Conservation (phyloP, 2,113 vertebrate genomes). For the Ictidomys tridecemlineatus region DNA sequence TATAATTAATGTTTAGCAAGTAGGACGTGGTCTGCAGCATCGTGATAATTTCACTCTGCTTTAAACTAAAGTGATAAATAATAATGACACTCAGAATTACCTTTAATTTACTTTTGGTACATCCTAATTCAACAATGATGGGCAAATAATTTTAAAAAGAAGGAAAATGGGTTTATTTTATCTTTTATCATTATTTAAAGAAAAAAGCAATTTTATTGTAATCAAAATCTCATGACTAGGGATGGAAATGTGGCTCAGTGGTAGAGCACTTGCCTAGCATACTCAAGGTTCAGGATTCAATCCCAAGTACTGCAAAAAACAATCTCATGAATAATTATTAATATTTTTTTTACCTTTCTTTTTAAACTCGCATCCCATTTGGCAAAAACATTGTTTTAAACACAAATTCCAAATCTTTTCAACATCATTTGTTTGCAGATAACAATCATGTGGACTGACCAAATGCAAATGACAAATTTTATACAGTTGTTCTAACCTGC, state of each 20-base stretch:
- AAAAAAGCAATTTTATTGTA: background rate
- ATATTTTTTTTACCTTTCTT: background rate
- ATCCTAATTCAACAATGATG: conserved; percentile 54
- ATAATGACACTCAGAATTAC: background rate
- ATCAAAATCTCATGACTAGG: conserved; percentile 56
- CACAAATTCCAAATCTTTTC: conserved; percentile 32
- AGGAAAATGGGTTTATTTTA: conserved; percentile 37
- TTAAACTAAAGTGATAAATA: background rate
- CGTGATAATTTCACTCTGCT: background rate
- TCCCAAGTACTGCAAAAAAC: background rate
- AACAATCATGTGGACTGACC: background rate
- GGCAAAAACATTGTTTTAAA: conserved; percentile 39
- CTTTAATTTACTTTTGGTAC: background rate
- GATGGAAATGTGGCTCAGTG: background rate
- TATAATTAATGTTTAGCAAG: background rate
- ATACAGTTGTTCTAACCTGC: background rate
- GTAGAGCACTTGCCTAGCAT: background rate
- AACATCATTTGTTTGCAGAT: background rate
- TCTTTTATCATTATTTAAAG: conserved; percentile 4
- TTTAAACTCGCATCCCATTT: background rate
- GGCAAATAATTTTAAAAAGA: background rate
- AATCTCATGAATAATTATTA: conserved; percentile 38
- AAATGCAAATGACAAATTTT: background rate
- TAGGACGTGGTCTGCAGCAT: background rate
- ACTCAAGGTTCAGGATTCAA: background rate